Evolutionary conservation across 2,113 vertebrate species (phyloP), one percentile per base, ranked within the genome.

Genomic region (Cyprinus carpio): DNA sequence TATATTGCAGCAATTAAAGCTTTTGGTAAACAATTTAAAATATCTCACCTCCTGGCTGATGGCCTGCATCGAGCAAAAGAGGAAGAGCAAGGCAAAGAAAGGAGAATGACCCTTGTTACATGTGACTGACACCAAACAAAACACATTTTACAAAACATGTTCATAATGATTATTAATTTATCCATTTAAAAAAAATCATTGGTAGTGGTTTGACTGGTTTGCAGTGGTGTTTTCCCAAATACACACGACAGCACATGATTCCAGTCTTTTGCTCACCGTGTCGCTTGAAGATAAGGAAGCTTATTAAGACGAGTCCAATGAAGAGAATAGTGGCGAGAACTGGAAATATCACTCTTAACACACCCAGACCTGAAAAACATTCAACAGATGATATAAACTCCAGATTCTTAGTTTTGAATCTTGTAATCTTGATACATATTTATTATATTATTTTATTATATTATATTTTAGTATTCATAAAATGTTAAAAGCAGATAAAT

Each of bases 21-120:
- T 84, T 10, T 54, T 64, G n/a, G 31, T 46, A 46, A 64, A 80
- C 15, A 65, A 65, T 25, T 13, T 20, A 4, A 65, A 65, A 25
- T n/a, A 27, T 43, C 87, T 86, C 65, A 88, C 87, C 87, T 78
- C 84, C 87, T 65, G 75, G 60, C 5, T 71, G 84, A 54, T 72
- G 74, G 83, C 64, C 72, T 75, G 80, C 25, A 56, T 69, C 65
- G 64, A 46, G 9, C 43, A 29, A 34, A 20, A 40, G 3, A 46
- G 62, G 23, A 76, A 67, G 25, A 62, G 27, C 13, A 75, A 11
- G 15, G 6, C 13, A 67, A 13, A 80, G 25, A 65, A 76, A 71
- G 34, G 18, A 79, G 12, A 58, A 56, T 23, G 18, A 51, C 18
- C 1, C 23, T 87, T 31, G 65, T 31, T 62, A 71, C 27, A 40